Base-by-base conservation (phyloP, 2,888 invertebrate species). In the Torymus texanus region DNA sequence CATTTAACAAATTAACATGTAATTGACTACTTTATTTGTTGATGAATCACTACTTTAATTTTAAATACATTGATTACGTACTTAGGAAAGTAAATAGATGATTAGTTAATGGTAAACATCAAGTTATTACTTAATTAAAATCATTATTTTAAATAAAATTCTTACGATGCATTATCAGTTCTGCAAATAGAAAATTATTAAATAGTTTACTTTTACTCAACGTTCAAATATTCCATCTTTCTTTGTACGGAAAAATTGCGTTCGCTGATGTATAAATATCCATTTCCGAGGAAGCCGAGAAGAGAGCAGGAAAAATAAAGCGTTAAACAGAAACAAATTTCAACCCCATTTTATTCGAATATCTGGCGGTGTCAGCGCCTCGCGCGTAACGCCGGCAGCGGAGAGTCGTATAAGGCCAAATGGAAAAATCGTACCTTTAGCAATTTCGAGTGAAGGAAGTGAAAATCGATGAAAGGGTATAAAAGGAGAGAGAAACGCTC, bases 361-460 rank as follows among this genome's bases (percentile, higher is more conserved):
- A 59, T 66, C 71, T 62, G 75, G 74, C 58, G 13, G 18, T 70
- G 65, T 79, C 76, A 63, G 75, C 59, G 61, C 41, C 10, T 24
- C 53, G 79, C 29, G 74, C 55, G n/a, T 24, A 61, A 21, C 21
- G 21, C 21, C 53, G n/a, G 18, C 18, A 16, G 55, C 41, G 12
- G 72, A 59, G 5, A 41, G 41, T 41, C 41, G 41, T 41, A 41
- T 41, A 65, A 41, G 73, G 62, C 67, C 62, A 58, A 75, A 72
- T 72, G 73, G 56, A 59, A 72, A 75, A 75, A 76, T 62, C 68
- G 77, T 71, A 41, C 63, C 61, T 74, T 5, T 61, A 53, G 75
- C 72, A 78, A 80, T 78, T 79, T 75, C 74, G 78, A 66, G 58
- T 61, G 76, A 82, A 82, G 80, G 76, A 82, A 83, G 80, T 81